Base-by-base conservation (phyloP, 1,140 invertebrate species). In the Drosophila eugracilis region DNA sequence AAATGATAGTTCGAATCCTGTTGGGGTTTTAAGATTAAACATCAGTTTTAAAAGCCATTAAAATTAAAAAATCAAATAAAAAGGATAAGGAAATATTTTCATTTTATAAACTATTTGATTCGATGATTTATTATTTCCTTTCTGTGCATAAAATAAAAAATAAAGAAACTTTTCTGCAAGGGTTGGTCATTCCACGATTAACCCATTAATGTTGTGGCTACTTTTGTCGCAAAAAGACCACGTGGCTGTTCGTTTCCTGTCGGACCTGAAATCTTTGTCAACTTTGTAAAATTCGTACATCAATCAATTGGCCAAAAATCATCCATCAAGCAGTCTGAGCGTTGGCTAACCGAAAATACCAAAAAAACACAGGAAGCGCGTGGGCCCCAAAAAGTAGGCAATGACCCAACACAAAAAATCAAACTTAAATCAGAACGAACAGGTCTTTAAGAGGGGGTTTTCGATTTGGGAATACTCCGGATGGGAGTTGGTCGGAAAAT, bases 231-330 rank as follows among this genome's bases (percentile, higher is more conserved):
- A 19, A 28, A 37, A 3, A 36, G 12, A 55, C 60, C 39, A 19
- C 39, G 44, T 12, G 34, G 6, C 34, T 21, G 22, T 17, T 17
- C 12, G 17, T n/a, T 65, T 47, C 3, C 34, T 5, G 9, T 15
- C 3, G 6, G n/a, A 34, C 24, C 50, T 50, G 48, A 48, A 72
- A 83, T 70, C 69, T 44, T 65, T 84, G 79, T 59, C 75, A 63
- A 78, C 24, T 70, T 52, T 58, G 42, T 39, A 54, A 30, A 66
- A 28, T 34, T 45, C 19, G 12, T 58, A 45, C 70, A 81, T 83
- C 67, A 78, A 81, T 81, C 74, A 78, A 45, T 62, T 34, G 41
- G 3, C 42, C 58, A 28, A 45, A 71, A 81, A 50, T 72, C 65
- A 80, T 81, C 78, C 58, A 80, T 80, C 78, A 75, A 50, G 19